Conservation (phyloP, 2,113 vertebrate genomes). For the human region DNA sequence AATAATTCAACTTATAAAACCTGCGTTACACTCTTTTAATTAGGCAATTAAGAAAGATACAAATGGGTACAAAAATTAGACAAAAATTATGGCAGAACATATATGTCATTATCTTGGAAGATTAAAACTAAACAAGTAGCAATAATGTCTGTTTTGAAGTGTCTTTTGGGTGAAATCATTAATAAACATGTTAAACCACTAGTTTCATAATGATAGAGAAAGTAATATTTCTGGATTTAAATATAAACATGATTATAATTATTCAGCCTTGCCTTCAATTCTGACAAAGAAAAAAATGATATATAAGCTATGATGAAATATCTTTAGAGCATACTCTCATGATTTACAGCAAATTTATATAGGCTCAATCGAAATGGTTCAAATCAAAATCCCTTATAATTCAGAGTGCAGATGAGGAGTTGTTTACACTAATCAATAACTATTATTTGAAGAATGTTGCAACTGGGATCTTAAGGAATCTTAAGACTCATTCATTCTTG, state of each 20-base stretch:
- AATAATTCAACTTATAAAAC: neutral
- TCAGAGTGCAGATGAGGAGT: neutral
- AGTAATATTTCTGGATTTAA: neutral
- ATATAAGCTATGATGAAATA: neutral
- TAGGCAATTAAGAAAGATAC: neutral
- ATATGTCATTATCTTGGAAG: neutral
- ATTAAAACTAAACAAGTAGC: neutral
- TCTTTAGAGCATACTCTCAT: neutral
- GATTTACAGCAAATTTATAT: neutral
- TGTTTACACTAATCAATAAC: neutral
- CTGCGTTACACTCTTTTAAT: neutral
- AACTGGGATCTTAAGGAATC: neutral
- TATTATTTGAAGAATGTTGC: neutral
- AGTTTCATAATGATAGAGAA: neutral
- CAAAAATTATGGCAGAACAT: neutral
- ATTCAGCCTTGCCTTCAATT: neutral
- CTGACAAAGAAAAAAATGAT: neutral
- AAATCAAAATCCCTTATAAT: neutral
- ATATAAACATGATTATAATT: neutral
- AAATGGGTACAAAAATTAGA: neutral
- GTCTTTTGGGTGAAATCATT: neutral
- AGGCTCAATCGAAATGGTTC: neutral
- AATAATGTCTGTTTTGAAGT: neutral
- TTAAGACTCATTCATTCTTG: neutral
- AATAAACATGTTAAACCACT: neutral